Evolutionary conservation across 1,140 invertebrate genomes (phyloP), one percentile per base, ranked within the genome.

Genomic region (Ips typographus): DNA sequence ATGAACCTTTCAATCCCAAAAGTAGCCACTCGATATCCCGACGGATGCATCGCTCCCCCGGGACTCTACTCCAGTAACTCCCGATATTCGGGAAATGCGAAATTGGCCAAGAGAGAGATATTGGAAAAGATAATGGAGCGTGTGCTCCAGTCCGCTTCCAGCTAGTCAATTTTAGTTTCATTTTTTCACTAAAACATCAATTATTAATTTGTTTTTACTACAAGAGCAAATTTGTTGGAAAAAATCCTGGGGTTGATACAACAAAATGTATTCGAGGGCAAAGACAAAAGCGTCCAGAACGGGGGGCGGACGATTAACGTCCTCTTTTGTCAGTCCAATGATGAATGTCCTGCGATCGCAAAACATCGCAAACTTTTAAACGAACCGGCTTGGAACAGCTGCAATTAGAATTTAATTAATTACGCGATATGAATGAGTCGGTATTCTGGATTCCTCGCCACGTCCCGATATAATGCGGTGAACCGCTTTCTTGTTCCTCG

Each of bases 371-470:
- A 77, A 79, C 74, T 79, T 79, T 77, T 76, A 75, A 75, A 71
- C 73, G 73, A 65, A 60, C 73, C 61, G 65, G 68, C 72, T 61
- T 40, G 43, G 47, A 62, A 57, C 66, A 68, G 66, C 57, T 68
- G 77, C 78, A 79, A 79, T 79, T 79, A 78, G 75, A 78, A 77
- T 79, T 79, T 79, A 79, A 79, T 79, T 79, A 79, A 79, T 79
- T 79, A 79, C 78, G 76, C 77, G 74, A 74, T 76, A 73, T 78
- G 77, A 79, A 79, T 77, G 74, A 75, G 73, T 71, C 71, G 68
- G 65, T 71, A 68, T 69, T 71, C 72, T 68, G 60, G 59, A 70
- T 70, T 73, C 70, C 65, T 59, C 22, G 6, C n/a, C 40, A 39
- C 67, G 68, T 40, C 65, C 42, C 70, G 57, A 72, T 62, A 61